phyloP scores from a whole-genome alignment of 1,140 invertebrate genomes.

The Meloidogyne exigua region DNA sequence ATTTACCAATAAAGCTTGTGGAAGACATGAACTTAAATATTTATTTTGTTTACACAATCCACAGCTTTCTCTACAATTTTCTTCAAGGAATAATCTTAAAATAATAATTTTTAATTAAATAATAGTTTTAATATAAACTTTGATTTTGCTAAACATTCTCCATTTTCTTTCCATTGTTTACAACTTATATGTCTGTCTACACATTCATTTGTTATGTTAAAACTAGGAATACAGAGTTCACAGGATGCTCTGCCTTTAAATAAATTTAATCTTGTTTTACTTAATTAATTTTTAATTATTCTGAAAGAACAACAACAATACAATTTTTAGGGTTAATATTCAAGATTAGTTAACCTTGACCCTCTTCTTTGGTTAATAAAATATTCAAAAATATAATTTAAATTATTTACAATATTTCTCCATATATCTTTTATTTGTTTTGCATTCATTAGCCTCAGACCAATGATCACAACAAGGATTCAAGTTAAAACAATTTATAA shows the following conservation, averaged over 20 bases:
- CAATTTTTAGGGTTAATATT: too few relatives aligned
- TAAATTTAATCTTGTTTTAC: slow-evolving; percentile 25
- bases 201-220: slow-evolving; percentile 57
- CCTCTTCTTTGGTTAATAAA: too few relatives aligned
- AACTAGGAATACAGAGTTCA: slow-evolving; percentile 49
- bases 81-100: slow-evolving; percentile 55
- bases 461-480: slow-evolving; percentile 60
- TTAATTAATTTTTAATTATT: not conserved
- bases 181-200: slow-evolving; percentile 47
- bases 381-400: not conserved
- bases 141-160: slow-evolving; percentile 32
- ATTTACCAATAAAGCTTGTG: not conserved
- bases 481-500: slow-evolving; percentile 56
- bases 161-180: slow-evolving; percentile 38
- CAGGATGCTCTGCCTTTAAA: slow-evolving; percentile 46
- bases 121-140: slow-evolving; percentile 27
- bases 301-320: too few relatives aligned
- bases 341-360: too few relatives aligned
- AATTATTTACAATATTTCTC: slow-evolving; percentile 42
- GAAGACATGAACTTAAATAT: slow-evolving; percentile 14
- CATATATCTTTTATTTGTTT: slow-evolving; percentile 52
- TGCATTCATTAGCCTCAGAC: slow-evolving; percentile 49
- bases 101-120: slow-evolving; percentile 39
- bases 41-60: slow-evolving; percentile 33
- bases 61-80: slow-evolving; percentile 58